A percentile compares a stretch with the other conserved stretches of the same genome.
These are phyloP conservation scores for Drosophila arizonae DNA, from an alignment of 1,140 invertebrate genomes.

Conservation along the genomic window DNA sequence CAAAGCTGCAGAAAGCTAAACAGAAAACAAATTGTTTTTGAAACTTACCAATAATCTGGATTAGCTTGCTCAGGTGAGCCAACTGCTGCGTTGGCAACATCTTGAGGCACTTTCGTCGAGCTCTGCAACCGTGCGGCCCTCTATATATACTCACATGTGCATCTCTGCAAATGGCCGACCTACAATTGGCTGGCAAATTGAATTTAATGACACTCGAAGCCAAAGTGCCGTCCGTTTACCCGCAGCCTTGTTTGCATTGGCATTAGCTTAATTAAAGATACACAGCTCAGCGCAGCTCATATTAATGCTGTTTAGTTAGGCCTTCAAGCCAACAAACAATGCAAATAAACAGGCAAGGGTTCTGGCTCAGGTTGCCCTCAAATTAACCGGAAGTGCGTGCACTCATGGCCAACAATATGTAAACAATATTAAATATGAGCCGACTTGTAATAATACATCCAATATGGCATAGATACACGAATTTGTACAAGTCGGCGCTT, in stretches of 20 bases:
- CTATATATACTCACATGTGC: slow-evolving; percentile 41
- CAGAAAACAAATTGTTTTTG: slow-evolving; percentile 9
- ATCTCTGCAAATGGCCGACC: slow-evolving; percentile 33
- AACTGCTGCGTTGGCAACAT: slow-evolving; percentile 52
- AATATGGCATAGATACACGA: neutral
- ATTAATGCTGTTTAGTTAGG: slow-evolving; percentile 43
- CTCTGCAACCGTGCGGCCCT: neutral
- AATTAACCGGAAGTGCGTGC: slow-evolving; percentile 15
- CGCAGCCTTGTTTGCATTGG: slow-evolving; percentile 53
- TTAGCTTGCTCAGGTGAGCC: slow-evolving; percentile 46
- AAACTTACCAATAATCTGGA: slow-evolving; percentile 56
- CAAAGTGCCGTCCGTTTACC: slow-evolving; percentile 33
- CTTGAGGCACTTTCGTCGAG: slow-evolving; percentile 23
- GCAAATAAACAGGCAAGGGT: slow-evolving; percentile 32
- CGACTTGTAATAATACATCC: slow-evolving; percentile 4
- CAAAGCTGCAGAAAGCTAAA: neutral
- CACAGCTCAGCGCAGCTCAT: slow-evolving; percentile 38
- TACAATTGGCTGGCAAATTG: slow-evolving; percentile 59
- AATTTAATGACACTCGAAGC: slow-evolving; percentile 59
- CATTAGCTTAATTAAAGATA: slow-evolving; percentile 75
- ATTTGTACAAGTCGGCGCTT: neutral
- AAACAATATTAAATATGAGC: slow-evolving; percentile 11
- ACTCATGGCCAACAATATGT: neutral
- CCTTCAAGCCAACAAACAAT: slow-evolving; percentile 25
- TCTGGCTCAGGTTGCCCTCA: neutral